These are phyloP conservation scores for Cosmorhoe ocellata DNA, from an alignment of 2,888 invertebrate genomes.

Conservation along the genomic window DNA sequence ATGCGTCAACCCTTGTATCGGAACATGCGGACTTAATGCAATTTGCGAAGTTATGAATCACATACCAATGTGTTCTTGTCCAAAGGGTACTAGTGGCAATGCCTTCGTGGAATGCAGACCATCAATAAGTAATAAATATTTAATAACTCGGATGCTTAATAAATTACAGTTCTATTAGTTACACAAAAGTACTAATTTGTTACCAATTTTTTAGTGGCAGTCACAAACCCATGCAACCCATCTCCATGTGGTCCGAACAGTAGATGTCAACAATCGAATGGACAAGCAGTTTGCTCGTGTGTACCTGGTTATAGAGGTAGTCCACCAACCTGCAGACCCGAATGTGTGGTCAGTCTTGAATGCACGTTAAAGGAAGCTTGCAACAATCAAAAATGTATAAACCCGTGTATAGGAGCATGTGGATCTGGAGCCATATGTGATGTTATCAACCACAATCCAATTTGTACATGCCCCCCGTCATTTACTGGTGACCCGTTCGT, in stretches of 20 bases:
- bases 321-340: conserved; percentile 90
- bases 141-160: not conserved
- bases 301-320: conserved; percentile 87
- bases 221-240: conserved; percentile 86
- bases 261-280: conserved; percentile 86
- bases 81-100: conserved; percentile 85
- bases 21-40: conserved; percentile 87
- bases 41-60: conserved; percentile 88
- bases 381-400: conserved; percentile 87
- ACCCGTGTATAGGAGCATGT: conserved; percentile 91
- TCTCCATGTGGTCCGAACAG: conserved; percentile 91
- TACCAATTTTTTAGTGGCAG: conserved; percentile 50
- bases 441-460: conserved; percentile 89
- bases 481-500: conserved; percentile 91
- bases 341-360: conserved; percentile 88
- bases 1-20: conserved; percentile 87
- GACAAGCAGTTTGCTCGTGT: conserved; percentile 88
- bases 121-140: conserved; percentile 66
- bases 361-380: conserved; percentile 88
- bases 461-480: conserved; percentile 87
- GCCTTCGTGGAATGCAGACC: conserved; percentile 84
- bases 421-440: conserved; percentile 87
- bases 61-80: conserved; percentile 87
- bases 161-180: too few relatives aligned
- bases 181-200: not conserved